Evolutionary conservation across 2,888 invertebrate species (phyloP).

Genomic region (Drosophila ezoana): DNA sequence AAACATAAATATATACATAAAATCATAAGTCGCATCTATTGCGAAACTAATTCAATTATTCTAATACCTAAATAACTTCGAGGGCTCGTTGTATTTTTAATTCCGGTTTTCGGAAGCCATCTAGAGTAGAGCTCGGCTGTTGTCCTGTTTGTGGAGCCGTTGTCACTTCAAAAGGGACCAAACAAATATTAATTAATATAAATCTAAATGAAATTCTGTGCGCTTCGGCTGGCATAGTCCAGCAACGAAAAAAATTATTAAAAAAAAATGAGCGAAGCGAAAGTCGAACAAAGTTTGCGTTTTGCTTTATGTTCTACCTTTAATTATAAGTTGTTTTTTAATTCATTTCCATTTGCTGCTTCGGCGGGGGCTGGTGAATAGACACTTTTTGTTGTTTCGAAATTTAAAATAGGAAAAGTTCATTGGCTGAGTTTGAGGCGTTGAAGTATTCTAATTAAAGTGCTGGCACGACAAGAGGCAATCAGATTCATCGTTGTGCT

Average conservation of each 20-base stretch:
- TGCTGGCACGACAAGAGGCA: conserved; percentile 35
- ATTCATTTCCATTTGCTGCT: conserved; percentile 23
- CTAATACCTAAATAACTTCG: conserved; percentile 10
- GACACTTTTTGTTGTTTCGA: conserved; percentile 37
- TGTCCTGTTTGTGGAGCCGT: not conserved
- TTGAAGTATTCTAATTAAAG: conserved; percentile 72
- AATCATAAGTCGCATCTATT: not conserved
- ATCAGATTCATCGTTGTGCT: conserved; percentile 34
- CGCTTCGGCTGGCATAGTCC: conserved; percentile 9
- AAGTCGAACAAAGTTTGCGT: conserved; percentile 58
- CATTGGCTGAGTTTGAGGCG: conserved; percentile 30
- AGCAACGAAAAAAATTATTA: conserved; percentile 23
- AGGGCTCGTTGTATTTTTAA: not conserved
- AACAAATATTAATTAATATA: conserved; percentile 75
- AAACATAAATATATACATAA: conserved; percentile 1
- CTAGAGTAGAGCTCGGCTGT: not conserved
- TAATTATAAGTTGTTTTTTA: conserved; percentile 69
- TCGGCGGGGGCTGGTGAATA: conserved; percentile 21
- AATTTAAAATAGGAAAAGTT: conserved; percentile 71
- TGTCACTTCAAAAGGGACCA: conserved; percentile 37
- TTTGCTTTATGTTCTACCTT: conserved; percentile 59
- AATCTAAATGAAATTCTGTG: conserved; percentile 55
- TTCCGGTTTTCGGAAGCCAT: too few species aligned
- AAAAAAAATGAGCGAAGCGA: conserved; percentile 29
- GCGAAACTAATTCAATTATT: conserved; percentile 29